phyloP scores from a whole-genome alignment of 2,797 vertebrate genomes.

The Clamator glandarius region DNA sequence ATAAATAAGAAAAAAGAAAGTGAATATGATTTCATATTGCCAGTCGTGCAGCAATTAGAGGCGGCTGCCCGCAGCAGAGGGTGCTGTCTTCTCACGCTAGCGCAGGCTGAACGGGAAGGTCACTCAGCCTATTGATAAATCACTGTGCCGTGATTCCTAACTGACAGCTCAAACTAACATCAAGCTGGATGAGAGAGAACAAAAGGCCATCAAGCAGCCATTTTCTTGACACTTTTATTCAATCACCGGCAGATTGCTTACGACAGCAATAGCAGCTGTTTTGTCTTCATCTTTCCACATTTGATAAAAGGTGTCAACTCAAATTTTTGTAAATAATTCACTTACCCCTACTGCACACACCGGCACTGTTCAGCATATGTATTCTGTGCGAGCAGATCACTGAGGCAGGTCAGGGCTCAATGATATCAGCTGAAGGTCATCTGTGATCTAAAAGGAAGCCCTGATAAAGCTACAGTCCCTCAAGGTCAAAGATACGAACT shows the following conservation, averaged over 20 bases:
- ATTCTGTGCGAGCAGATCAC: constrained; percentile 93
- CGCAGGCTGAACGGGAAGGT: constrained; percentile 88
- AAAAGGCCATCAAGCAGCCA: constrained; percentile 99
- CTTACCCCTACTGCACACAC: constrained; percentile 91
- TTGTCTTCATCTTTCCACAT: constrained; percentile 99
- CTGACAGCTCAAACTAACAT: constrained; percentile 99
- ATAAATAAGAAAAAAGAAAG: neutral
- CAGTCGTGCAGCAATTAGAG: neutral
- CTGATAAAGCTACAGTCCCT: constrained; percentile 88
- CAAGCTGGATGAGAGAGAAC: constrained; percentile 99
- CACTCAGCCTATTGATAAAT: constrained; percentile 99
- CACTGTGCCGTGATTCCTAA: constrained; percentile 99
- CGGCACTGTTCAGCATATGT: constrained; percentile 93
- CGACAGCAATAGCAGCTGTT: constrained; percentile 99
- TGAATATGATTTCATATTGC: neutral
- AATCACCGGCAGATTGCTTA: constrained; percentile 99
- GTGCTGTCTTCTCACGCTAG: constrained; percentile 81
- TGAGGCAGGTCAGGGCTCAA: constrained; percentile 97
- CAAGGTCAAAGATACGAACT: constrained; percentile 98
- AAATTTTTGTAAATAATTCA: constrained; percentile 99
- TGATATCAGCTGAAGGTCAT: constrained; percentile 98
- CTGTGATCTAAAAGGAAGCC: constrained; percentile 85
- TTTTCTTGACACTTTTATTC: constrained; percentile 99
- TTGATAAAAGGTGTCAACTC: constrained; percentile 99
- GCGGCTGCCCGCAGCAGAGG: constrained; percentile 75